Conservation (phyloP, 2,113 vertebrate species). For the Salvelinus alpinus region DNA sequence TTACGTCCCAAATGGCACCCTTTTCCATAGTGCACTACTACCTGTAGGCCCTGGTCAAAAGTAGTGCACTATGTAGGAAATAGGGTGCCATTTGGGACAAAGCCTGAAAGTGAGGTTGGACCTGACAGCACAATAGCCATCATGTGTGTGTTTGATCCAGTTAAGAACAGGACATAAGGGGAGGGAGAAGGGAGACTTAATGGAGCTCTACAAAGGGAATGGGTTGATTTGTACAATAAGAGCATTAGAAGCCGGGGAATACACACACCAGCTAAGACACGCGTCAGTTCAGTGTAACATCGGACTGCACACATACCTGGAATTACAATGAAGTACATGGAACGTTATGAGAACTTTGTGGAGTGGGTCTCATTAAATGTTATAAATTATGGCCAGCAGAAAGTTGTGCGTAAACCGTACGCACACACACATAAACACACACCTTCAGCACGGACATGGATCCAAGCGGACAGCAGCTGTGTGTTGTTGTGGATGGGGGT, state of each 20-base stretch:
- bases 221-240: background rate
- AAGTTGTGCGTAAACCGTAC: background rate
- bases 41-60: no score
- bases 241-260: background rate
- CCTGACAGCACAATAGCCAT: conserved; percentile 13
- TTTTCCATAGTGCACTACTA: no score
- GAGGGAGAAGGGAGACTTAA: background rate
- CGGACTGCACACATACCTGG: no score
- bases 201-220: background rate
- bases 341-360: no score
- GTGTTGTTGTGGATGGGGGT: conserved; percentile 55
- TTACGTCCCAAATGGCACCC: no score
- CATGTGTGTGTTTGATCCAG: background rate
- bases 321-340: background rate
- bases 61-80: no score
- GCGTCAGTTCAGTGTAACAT: background rate
- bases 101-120: background rate
- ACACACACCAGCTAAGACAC: background rate
- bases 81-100: no score
- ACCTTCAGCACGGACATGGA: conserved; percentile 76
- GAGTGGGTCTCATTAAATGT: no score
- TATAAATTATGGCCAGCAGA: background rate
- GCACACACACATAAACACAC: conserved; percentile 36
- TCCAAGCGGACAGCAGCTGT: conserved; percentile 75
- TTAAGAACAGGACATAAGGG: background rate